phyloP scores from a whole-genome alignment of 2,888 invertebrate species.

The Parthenolecanium corni region DNA sequence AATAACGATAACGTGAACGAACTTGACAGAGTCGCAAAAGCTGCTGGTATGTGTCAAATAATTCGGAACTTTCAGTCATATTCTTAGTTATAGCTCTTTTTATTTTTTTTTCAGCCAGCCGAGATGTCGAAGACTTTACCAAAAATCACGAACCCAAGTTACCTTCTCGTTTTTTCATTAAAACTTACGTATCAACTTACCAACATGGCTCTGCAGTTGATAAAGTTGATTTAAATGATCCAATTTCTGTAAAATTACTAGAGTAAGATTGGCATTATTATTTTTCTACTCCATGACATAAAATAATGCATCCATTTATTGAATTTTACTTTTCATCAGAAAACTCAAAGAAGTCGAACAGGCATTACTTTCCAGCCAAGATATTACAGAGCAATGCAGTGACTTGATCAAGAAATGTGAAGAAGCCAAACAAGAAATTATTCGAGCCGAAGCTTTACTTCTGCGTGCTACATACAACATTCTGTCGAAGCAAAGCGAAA shows the following conservation, averaged over 20 bases:
- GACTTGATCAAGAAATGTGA: conserved; percentile 17
- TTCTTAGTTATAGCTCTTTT: too few species aligned
- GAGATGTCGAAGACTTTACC: conserved; percentile 64
- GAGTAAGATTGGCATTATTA: conserved; percentile 4
- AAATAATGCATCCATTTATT: neutral
- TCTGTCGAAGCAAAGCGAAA: conserved; percentile 60
- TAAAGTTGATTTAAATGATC: conserved; percentile 32
- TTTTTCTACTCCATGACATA: neutral
- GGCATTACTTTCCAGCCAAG: conserved; percentile 4
- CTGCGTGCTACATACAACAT: conserved; percentile 73
- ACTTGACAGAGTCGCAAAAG: conserved; percentile 80
- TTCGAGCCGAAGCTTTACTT: conserved; percentile 37
- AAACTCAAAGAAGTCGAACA: conserved; percentile 10
- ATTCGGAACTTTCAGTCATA: too few species aligned
- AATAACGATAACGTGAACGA: conserved; percentile 66
- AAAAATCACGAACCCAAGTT: conserved; percentile 55
- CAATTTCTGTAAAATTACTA: neutral
- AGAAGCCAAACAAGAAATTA: conserved; percentile 8
- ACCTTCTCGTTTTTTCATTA: conserved; percentile 76
- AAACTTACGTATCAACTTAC: conserved; percentile 78
- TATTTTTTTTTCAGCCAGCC: conserved; percentile 39
- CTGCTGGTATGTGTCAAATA: conserved; percentile 46
- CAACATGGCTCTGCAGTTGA: conserved; percentile 63
- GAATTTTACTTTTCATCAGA: neutral
- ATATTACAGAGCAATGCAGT: conserved; percentile 4